These are phyloP conservation scores for Tiphia femorata DNA, from an alignment of 2,888 invertebrate genomes.

Conservation along the genomic window DNA sequence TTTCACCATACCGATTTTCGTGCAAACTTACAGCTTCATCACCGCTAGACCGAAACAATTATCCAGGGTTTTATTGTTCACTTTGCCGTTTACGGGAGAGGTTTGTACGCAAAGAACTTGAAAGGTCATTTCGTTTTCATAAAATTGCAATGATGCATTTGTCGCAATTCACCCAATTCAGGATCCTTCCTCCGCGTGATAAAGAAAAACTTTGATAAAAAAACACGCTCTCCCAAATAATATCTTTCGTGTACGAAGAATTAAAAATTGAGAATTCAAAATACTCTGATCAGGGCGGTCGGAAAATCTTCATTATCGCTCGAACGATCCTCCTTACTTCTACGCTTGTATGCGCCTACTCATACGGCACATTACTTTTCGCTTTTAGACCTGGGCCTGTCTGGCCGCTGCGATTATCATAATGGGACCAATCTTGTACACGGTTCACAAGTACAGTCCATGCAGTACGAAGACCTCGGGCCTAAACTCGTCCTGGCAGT, in stretches of 20 bases:
- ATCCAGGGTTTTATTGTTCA: constrained; percentile 85
- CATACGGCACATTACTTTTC: constrained; percentile 21
- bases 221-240: no score
- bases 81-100: constrained; percentile 80
- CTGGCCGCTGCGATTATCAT: constrained; percentile 80
- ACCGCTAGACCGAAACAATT: constrained; percentile 84
- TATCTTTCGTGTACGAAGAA: no score
- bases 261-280: no score
- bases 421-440: constrained; percentile 83
- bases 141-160: no score
- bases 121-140: no score
- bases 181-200: no score
- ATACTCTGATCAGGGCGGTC: no score
- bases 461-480: constrained; percentile 44
- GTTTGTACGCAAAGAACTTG: no score
- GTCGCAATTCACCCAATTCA: no score
- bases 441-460: constrained; percentile 81
- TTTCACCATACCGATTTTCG: constrained; percentile 83
- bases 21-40: constrained; percentile 84
- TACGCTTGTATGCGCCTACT: no score
- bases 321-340: background rate
- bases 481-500: constrained; percentile 72
- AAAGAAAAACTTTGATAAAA: no score
- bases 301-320: no score
- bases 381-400: constrained; percentile 84